Percentiles rank a stretch among this genome's conserved stretches.
Evolutionary conservation across 1,140 invertebrate species (phyloP).

Genomic region (Drosophila leontia): DNA sequence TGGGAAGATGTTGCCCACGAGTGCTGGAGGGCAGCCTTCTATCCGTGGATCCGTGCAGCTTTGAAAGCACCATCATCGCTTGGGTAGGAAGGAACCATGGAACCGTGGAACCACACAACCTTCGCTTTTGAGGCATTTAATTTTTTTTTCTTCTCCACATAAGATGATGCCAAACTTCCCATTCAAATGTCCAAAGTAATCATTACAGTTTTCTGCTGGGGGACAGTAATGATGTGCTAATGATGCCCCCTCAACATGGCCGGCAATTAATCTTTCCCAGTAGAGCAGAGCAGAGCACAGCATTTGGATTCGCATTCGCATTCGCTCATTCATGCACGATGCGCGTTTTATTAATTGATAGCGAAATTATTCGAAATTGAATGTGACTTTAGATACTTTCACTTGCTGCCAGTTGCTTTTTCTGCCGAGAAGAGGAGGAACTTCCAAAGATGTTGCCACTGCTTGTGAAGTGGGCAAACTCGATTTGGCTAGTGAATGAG

Average conservation of each 20-base stretch:
- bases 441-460: background rate
- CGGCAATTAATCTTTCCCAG: slow-evolving; percentile 72
- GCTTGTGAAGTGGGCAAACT: slow-evolving; percentile 16
- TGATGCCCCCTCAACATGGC: slow-evolving; percentile 51
- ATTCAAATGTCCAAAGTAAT: slow-evolving; percentile 49
- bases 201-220: slow-evolving; percentile 40
- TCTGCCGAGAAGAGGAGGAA: slow-evolving; percentile 23
- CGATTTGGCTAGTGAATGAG: slow-evolving; percentile 9
- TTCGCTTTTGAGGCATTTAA: slow-evolving; percentile 27
- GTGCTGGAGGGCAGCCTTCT: slow-evolving; percentile 47
- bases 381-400: slow-evolving; percentile 72
- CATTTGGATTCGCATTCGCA: slow-evolving; percentile 29
- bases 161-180: slow-evolving; percentile 32
- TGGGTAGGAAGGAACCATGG: slow-evolving; percentile 27
- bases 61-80: slow-evolving; percentile 35
- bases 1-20: slow-evolving; percentile 27
- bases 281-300: slow-evolving; percentile 40
- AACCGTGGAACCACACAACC: slow-evolving; percentile 28
- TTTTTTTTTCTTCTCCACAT: background rate
- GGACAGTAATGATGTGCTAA: slow-evolving; percentile 78
- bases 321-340: slow-evolving; percentile 57
- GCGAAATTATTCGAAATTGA: slow-evolving; percentile 77
- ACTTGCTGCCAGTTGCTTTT: slow-evolving; percentile 51
- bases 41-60: slow-evolving; percentile 30
- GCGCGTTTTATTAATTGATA: slow-evolving; percentile 76